Evolutionary conservation across 1,140 invertebrate species (phyloP).

Genomic region (Drosophila virilis): DNA sequence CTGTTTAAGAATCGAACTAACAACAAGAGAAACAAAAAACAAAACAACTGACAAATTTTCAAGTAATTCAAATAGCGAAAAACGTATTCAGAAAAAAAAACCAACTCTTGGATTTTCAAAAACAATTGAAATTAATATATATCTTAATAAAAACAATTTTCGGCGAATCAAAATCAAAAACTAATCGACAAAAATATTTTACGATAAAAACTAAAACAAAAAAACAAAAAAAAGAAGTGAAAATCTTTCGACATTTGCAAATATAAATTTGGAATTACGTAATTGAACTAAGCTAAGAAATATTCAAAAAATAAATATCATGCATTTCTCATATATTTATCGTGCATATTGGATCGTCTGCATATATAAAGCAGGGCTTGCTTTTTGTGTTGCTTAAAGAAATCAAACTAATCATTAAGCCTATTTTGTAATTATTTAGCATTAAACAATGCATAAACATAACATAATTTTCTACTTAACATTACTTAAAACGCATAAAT

Average conservation of each 20-base stretch:
- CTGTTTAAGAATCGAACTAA: conserved; percentile 11
- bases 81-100: conserved; percentile 38
- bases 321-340: conserved; percentile 24
- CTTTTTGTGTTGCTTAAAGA: conserved; percentile 71
- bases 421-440: conserved; percentile 69
- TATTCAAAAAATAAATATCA: conserved; percentile 43
- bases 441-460: conserved; percentile 55
- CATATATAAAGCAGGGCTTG: conserved; percentile 10
- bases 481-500: conserved; percentile 79
- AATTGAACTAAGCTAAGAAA: conserved; percentile 53
- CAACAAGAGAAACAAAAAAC: conserved; percentile 4
- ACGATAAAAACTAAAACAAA: conserved; percentile 21
- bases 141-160: conserved; percentile 47
- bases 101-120: conserved; percentile 62
- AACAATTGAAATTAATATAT: conserved; percentile 21
- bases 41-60: conserved; percentile 71
- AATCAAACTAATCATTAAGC: conserved; percentile 31
- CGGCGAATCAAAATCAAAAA: conserved; percentile 79
- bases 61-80: conserved; percentile 70
- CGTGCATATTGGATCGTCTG: conserved; percentile 42
- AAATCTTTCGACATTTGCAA: conserved; percentile 55
- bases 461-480: conserved; percentile 75
- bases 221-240: conserved; percentile 6
- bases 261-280: conserved; percentile 32
- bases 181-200: conserved; percentile 43